Conservation (phyloP, 2,797 vertebrate genomes). For the Eulemur mongoz region DNA sequence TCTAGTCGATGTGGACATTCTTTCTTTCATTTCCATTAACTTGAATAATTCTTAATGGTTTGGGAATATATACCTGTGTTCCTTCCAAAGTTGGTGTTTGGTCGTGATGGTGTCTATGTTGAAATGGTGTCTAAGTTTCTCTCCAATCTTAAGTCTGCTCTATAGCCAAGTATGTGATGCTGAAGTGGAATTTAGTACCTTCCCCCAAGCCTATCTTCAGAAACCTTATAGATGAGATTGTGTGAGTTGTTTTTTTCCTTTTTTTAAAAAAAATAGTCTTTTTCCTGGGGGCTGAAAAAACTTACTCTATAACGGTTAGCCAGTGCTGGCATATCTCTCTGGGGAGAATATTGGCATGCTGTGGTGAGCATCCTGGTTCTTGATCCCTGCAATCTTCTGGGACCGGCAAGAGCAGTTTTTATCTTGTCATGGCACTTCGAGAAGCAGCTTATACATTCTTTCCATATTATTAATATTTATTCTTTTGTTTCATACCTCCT, state of each 20-base stretch:
- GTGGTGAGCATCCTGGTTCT: background rate
- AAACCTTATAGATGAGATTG: background rate
- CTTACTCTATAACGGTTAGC: background rate
- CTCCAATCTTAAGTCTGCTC: background rate
- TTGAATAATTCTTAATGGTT: background rate
- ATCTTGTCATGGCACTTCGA: background rate
- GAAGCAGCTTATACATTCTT: background rate
- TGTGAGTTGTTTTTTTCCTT: background rate
- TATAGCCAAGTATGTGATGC: background rate
- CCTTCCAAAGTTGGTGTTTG: background rate
- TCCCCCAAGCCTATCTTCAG: background rate
- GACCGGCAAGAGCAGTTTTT: background rate
- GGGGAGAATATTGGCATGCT: background rate
- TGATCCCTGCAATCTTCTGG: background rate
- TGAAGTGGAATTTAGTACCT: background rate
- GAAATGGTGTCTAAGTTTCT: background rate
- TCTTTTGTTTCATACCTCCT: background rate
- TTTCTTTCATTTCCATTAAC: background rate
- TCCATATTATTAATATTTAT: background rate
- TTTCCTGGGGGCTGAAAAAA: conserved; percentile 8
- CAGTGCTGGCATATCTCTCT: background rate
- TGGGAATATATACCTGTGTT: background rate
- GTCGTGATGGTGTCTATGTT: background rate
- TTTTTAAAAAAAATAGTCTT: background rate
- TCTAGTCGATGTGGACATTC: background rate